Evolutionary conservation across 2,888 invertebrate genomes (phyloP).

Genomic region (Leistus spinibarbis): DNA sequence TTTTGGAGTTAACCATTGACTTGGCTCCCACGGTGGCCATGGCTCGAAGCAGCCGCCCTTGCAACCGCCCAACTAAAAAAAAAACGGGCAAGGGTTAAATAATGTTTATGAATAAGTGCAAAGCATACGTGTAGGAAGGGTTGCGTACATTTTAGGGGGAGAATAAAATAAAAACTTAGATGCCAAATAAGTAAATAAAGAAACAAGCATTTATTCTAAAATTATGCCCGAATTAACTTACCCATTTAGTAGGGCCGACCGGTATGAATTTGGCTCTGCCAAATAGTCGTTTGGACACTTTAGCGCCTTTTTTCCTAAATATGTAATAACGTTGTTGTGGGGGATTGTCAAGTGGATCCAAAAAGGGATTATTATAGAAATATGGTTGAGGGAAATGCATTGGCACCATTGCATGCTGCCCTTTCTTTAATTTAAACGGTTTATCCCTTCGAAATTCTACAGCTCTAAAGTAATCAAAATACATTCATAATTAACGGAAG

Average conservation of each 20-base stretch:
- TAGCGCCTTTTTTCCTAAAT: background rate
- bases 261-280: conserved; percentile 45
- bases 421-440: background rate
- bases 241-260: conserved; percentile 53
- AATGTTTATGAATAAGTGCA: background rate
- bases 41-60: conserved; percentile 55
- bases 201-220: too few relatives aligned
- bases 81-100: background rate
- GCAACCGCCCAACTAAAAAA: conserved; percentile 51
- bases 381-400: conserved; percentile 50
- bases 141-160: too few relatives aligned
- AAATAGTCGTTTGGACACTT: conserved; percentile 44
- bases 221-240: too few relatives aligned
- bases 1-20: conserved; percentile 21
- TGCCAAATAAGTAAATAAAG: too few relatives aligned
- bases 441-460: conserved; percentile 37
- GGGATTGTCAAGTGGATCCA: conserved; percentile 44
- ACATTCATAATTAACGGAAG: too few relatives aligned
- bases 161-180: too few relatives aligned
- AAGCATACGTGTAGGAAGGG: too few relatives aligned
- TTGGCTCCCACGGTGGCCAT: conserved; percentile 50
- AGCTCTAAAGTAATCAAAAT: conserved; percentile 43
- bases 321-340: conserved; percentile 13
- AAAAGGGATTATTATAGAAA: conserved; percentile 56
- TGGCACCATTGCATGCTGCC: conserved; percentile 47